These are phyloP conservation scores for Antheraea assamensis DNA, from an alignment of 2,888 invertebrate species.

Conservation along the genomic window DNA sequence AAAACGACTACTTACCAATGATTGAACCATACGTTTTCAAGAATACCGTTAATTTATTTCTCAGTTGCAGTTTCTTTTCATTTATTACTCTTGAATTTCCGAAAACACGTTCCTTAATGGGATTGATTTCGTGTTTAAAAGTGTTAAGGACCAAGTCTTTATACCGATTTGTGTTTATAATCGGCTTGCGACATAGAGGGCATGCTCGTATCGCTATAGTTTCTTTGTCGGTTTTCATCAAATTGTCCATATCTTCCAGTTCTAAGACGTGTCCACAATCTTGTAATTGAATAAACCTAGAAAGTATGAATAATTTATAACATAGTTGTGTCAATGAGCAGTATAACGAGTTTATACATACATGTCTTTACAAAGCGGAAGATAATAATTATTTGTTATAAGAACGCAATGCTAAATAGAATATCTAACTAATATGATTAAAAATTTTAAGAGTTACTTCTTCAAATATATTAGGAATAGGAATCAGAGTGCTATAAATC, in stretches of 20 bases:
- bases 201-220: slow-evolving; percentile 69
- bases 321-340: too few relatives aligned
- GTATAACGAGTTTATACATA: too few relatives aligned
- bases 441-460: too few relatives aligned
- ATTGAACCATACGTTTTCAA: slow-evolving; percentile 25
- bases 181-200: slow-evolving; percentile 82
- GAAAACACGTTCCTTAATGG: slow-evolving; percentile 64
- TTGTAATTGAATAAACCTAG: slow-evolving; percentile 76
- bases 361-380: too few relatives aligned
- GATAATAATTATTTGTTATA: too few relatives aligned
- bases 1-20: slow-evolving; percentile 34
- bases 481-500: too few relatives aligned
- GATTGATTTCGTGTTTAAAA: slow-evolving; percentile 63
- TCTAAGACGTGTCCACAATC: slow-evolving; percentile 80
- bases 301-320: too few relatives aligned
- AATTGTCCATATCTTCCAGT: slow-evolving; percentile 66
- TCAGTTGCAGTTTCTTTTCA: slow-evolving; percentile 36
- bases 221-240: slow-evolving; percentile 60
- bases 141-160: slow-evolving; percentile 74
- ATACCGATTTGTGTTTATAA: slow-evolving; percentile 81
- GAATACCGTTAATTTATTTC: slow-evolving; percentile 27
- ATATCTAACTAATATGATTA: too few relatives aligned
- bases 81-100: slow-evolving; percentile 53
- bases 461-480: too few relatives aligned
- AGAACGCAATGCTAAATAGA: too few relatives aligned